These are phyloP conservation scores for Coccyzus lansbergi DNA, from an alignment of 2,797 vertebrate species.

Conservation along the genomic window DNA sequence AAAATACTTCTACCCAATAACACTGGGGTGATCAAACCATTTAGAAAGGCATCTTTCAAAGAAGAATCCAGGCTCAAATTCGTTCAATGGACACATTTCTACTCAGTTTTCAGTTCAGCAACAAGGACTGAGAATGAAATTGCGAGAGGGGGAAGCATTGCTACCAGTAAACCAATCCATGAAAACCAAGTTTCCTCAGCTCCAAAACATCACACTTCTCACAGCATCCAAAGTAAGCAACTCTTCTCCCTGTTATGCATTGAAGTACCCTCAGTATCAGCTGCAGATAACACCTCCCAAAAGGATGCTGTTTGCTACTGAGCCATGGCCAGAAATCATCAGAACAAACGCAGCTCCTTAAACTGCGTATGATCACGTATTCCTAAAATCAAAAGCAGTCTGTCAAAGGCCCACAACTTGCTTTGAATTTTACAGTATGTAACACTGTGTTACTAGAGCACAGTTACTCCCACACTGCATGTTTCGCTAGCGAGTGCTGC, in stretches of 20 bases:
- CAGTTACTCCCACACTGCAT: constrained; percentile 7
- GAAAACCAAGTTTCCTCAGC: neutral
- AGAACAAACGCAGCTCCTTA: neutral
- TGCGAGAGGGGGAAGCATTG: neutral
- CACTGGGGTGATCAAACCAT: neutral
- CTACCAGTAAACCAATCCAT: neutral
- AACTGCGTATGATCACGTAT: neutral
- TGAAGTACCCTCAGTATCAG: neutral
- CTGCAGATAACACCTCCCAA: neutral
- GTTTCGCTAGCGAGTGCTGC: neutral
- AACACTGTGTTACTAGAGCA: constrained; percentile 25
- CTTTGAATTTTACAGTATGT: constrained; percentile 2
- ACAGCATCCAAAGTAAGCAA: neutral
- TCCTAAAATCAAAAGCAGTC: constrained; percentile 26
- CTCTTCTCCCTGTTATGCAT: neutral
- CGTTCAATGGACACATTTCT: neutral
- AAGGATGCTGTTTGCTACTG: neutral
- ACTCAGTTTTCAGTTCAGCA: neutral
- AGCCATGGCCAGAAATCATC: neutral
- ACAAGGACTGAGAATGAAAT: neutral
- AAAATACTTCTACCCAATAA: neutral
- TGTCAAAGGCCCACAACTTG: constrained; percentile 3
- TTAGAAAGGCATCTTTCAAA: neutral
- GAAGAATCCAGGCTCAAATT: neutral
- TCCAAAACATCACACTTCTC: neutral